Evolutionary conservation across 2,113 vertebrate genomes (phyloP), one percentile per base, ranked within the genome.

Genomic region (Trichechus manatus): DNA sequence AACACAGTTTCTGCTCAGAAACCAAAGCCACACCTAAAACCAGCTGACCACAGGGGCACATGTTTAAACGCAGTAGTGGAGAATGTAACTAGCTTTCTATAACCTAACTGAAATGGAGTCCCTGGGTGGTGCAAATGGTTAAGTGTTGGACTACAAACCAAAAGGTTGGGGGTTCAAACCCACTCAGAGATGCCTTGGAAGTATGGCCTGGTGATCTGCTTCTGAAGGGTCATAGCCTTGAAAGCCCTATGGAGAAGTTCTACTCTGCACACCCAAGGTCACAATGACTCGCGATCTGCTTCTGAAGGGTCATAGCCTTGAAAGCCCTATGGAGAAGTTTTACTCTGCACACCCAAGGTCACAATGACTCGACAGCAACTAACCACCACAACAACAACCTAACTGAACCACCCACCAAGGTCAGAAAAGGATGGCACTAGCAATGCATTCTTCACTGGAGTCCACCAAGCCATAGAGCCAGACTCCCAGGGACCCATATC

Each of bases 1-100:
- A 96, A 95, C 29, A 70, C 1, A 89, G 33, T 91, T 91, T 86
- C 89, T 92, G 42, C 31, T 64, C 50, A 87, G 83, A 75, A 93
- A 82, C 22, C 66, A 36, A 92, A 96, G 80, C 63, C 79, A 92
- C 15, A 23, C 56, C 83, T 88, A 36, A 87, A 92, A 53, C 20
- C 64, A 85, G 81, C 44, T 75, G 53, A 92, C 66, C 89, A 61
- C n/a, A 86, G 74, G 4, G 64, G 25, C 39, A 78, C 22, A 19
- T 50, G 92, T 20, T 89, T 72, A 87, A 78, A 93, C 14, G 39
- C 17, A 78, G 80, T 5, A 9, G 33, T n/a, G 39, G 63, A 19
- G 56, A 93, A 31, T n/a, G 13, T 61, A 42, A 92, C 77, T 79
- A 33, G 15, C 63, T 84, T 63, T 78, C 85, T 23, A 47, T 44